Conservation (phyloP, 2,888 invertebrate genomes). For the Furcula furcula region DNA sequence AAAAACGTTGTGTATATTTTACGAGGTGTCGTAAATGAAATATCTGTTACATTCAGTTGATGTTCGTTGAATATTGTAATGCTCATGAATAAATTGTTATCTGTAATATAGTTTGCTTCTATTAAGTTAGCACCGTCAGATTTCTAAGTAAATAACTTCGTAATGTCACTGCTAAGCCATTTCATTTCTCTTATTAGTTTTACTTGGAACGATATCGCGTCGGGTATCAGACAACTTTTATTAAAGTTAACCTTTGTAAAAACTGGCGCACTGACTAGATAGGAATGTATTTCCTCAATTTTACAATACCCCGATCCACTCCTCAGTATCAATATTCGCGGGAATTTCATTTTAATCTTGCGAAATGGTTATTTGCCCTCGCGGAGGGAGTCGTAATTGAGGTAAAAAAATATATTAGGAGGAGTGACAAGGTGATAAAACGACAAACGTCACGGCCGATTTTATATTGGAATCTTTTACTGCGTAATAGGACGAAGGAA, state of each 20-base stretch:
- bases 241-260: constrained; percentile 26
- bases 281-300: constrained; percentile 21
- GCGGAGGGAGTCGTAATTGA: constrained; percentile 64
- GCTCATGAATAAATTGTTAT: neutral
- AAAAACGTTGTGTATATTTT: constrained; percentile 26
- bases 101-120: neutral
- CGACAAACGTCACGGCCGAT: constrained; percentile 68
- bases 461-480: constrained; percentile 69
- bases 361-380: constrained; percentile 64
- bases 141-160: constrained; percentile 3
- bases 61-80: neutral
- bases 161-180: constrained; percentile 7
- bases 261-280: constrained; percentile 19
- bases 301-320: constrained; percentile 31
- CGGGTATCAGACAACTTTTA: constrained; percentile 26
- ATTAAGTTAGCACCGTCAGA: neutral
- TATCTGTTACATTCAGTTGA: constrained; percentile 1
- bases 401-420: constrained; percentile 67
- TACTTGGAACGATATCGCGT: constrained; percentile 4
- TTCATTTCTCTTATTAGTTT: constrained; percentile 12
- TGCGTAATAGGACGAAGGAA: constrained; percentile 60
- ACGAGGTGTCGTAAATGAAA: constrained; percentile 6
- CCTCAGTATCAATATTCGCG: constrained; percentile 57
- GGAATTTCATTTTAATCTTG: constrained; percentile 66
- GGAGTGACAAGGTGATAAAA: constrained; percentile 74